phyloP scores from a whole-genome alignment of 2,888 invertebrate genomes.

The Autographa pulchrina region DNA sequence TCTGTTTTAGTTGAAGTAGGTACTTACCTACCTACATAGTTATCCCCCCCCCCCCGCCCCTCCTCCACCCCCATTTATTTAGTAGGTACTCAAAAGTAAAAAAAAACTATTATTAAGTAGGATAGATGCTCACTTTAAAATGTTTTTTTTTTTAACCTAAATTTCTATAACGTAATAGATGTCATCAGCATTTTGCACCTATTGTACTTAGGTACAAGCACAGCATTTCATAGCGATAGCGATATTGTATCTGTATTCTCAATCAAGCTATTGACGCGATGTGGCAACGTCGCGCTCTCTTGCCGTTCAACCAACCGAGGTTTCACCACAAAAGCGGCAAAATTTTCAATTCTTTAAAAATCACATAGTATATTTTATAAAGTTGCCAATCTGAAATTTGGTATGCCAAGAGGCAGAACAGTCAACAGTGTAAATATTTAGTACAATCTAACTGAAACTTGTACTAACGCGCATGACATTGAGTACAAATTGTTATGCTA shows the following conservation, averaged over 20 bases:
- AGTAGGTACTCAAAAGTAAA: too few species aligned
- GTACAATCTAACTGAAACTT: conserved; percentile 19
- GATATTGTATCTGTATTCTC: conserved; percentile 7
- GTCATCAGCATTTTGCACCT: neutral
- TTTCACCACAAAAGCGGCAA: conserved; percentile 22
- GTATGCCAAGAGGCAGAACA: conserved; percentile 9
- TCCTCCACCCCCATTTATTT: too few species aligned
- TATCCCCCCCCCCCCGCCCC: neutral
- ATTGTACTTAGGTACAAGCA: neutral
- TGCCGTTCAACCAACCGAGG: conserved; percentile 22
- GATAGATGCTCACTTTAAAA: too few species aligned
- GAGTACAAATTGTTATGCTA: conserved; percentile 51
- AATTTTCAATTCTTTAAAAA: conserved; percentile 7
- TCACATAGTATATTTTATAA: neutral
- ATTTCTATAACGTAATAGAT: too few species aligned
- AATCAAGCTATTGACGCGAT: conserved; percentile 35
- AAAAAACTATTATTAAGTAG: too few species aligned
- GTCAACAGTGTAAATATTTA: conserved; percentile 18
- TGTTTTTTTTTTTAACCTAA: too few species aligned
- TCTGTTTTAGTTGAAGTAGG: neutral
- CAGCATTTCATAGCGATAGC: neutral
- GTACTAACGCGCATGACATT: conserved; percentile 52
- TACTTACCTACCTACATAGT: neutral
- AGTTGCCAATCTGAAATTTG: conserved; percentile 19
- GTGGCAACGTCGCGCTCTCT: conserved; percentile 62